Conservation (phyloP, 2,797 vertebrate genomes). For the Denticeps clupeoides region DNA sequence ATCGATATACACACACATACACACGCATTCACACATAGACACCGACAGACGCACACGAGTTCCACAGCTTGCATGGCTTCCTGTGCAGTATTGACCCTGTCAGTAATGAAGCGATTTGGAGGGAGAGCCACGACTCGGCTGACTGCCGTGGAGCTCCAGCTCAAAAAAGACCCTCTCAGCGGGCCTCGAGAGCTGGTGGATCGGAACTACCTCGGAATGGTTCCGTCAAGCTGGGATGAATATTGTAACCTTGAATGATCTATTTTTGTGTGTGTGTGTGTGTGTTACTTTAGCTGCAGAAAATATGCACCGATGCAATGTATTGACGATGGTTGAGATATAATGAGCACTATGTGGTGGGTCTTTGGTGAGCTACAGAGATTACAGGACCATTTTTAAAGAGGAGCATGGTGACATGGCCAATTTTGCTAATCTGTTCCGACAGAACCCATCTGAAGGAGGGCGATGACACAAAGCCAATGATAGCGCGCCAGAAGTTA, state of each 20-base stretch:
- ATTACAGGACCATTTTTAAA: too few relatives aligned
- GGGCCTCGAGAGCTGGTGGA: slow-evolving; percentile 18
- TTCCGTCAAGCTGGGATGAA: slow-evolving; percentile 28
- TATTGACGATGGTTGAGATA: too few relatives aligned
- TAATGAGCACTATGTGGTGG: too few relatives aligned
- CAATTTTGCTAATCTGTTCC: too few relatives aligned
- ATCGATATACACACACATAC: neutral
- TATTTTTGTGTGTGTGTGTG: slow-evolving; percentile 16
- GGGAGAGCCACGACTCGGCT: slow-evolving; percentile 8
- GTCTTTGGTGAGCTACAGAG: too few relatives aligned
- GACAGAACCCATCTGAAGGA: slow-evolving; percentile 5
- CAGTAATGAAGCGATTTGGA: slow-evolving; percentile 25
- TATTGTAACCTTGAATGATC: slow-evolving; percentile 21
- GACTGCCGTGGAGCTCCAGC: slow-evolving; percentile 1
- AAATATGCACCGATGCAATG: too few relatives aligned
- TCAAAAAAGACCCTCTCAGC: neutral
- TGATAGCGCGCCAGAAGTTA: slow-evolving; percentile 11
- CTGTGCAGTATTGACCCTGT: slow-evolving; percentile 12
- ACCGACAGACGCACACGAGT: neutral
- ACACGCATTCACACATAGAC: neutral
- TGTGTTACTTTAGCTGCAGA: too few relatives aligned
- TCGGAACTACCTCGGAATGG: slow-evolving; percentile 18
- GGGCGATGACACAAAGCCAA: slow-evolving; percentile 15
- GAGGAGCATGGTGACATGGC: too few relatives aligned
- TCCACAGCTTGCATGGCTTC: neutral